A percentile compares a stretch with the other conserved stretches of the same genome.
phyloP scores from a whole-genome alignment of 2,888 invertebrate species.

The Synergus laeviventris region DNA sequence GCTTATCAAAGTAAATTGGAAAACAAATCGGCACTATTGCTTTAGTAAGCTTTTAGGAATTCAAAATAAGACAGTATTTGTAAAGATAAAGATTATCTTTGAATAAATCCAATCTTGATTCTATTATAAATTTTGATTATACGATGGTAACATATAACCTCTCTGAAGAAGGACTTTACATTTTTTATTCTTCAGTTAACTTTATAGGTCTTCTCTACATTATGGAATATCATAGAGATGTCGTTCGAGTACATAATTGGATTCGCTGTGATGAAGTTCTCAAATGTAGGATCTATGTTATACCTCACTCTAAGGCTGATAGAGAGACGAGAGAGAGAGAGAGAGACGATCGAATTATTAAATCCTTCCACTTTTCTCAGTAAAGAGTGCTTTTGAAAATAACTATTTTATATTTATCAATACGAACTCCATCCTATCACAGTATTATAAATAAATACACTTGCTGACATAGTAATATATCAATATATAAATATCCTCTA shows the following conservation, averaged over 20 bases:
- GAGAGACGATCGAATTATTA: not conserved
- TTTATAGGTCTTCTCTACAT: not conserved
- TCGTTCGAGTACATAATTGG: slow-evolving; percentile 16
- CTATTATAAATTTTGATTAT: not conserved
- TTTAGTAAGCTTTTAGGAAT: too few relatives aligned
- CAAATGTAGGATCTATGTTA: not conserved
- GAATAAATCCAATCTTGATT: too few relatives aligned
- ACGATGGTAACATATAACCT: not conserved
- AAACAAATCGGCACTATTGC: too few relatives aligned
- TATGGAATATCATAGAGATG: slow-evolving; percentile 4
- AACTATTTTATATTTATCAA: not conserved
- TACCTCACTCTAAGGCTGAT: not conserved
- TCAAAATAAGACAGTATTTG: too few relatives aligned
- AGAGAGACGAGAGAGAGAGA: not conserved
- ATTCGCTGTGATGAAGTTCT: slow-evolving; percentile 9
- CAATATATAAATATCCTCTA: too few relatives aligned
- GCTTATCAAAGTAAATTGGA: too few relatives aligned
- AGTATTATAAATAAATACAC: too few relatives aligned
- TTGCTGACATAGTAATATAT: too few relatives aligned
- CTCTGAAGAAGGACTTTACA: not conserved
- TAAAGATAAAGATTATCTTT: too few relatives aligned
- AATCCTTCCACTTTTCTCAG: not conserved
- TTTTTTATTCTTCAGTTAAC: not conserved
- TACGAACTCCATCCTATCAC: not conserved
- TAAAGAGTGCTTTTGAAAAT: not conserved